These are phyloP conservation scores for Drosophila conformis DNA, from an alignment of 2,888 invertebrate genomes.

Conservation along the genomic window DNA sequence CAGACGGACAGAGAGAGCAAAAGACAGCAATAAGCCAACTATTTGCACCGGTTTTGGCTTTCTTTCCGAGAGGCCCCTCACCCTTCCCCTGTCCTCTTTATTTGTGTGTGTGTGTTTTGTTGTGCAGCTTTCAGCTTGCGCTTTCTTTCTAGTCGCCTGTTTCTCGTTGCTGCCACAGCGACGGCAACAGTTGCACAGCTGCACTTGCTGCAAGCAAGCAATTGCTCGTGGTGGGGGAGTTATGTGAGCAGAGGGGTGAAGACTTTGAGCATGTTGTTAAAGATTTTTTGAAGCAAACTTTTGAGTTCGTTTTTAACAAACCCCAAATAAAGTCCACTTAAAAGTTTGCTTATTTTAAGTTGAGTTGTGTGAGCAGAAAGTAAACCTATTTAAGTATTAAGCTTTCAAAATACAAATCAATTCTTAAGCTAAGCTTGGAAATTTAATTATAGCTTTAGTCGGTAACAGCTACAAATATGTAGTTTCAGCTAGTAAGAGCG, in stretches of 20 bases:
- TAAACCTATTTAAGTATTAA: neutral
- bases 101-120: slow-evolving; percentile 33
- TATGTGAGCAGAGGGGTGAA: neutral
- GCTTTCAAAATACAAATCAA: neutral
- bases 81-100: too few relatives aligned
- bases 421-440: neutral
- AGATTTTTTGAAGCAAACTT: slow-evolving; percentile 1
- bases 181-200: slow-evolving; percentile 65
- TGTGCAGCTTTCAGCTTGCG: slow-evolving; percentile 52
- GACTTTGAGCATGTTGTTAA: slow-evolving; percentile 8
- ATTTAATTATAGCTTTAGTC: neutral
- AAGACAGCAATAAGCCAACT: slow-evolving; percentile 16
- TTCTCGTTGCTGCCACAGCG: slow-evolving; percentile 59
- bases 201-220: slow-evolving; percentile 46
- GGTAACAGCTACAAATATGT: neutral
- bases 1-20: slow-evolving; percentile 8
- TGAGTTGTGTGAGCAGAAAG: too few relatives aligned
- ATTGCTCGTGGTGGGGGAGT: neutral
- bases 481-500: neutral
- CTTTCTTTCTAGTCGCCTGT: slow-evolving; percentile 78
- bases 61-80: slow-evolving; percentile 24
- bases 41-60: slow-evolving; percentile 63
- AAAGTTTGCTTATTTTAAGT: neutral
- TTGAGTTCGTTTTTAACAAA: neutral
- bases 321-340: slow-evolving; percentile 8